Base-by-base conservation (phyloP, 2,113 vertebrate species). In the Gopherus evgoodei region DNA sequence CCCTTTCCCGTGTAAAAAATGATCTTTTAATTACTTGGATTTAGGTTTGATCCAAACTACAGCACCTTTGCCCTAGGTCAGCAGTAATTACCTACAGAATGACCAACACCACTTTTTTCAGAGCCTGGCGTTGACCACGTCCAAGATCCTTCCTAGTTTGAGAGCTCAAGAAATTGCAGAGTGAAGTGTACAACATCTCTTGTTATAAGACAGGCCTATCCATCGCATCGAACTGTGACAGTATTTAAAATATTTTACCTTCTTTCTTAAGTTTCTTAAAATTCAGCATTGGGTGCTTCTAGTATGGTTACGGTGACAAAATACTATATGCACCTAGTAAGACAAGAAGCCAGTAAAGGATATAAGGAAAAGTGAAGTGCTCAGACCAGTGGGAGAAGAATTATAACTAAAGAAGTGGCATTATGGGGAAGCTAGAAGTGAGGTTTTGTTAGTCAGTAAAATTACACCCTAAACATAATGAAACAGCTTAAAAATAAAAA, bases 1-100 rank as follows among this genome's bases (percentile, higher is more conserved):
- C 94, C 59, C 75, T 94, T 97, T 95, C 95, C 96, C 35, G 3
- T 44, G 53, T 35, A 91, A n/a, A 90, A 62, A 54, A 42, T 83
- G 38, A 5, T 13, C 78, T 91, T 95, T 87, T 56, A n/a, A 49
- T 81, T 83, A 4, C 25, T 78, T 78, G 11, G 42, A 47, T 27
- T 44, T 78, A 27, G 13, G 24, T 47, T 78, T 47, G 12, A 47
- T 47, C 25, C 42, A 27, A 47, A 44, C 12, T 27, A 29, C 25
- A 78, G 75, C 24, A 47, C 75, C 5, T 78, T 47, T 47, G 11
- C 44, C 25, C 13, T 12, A 47, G 38, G 11, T 38, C 38, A 76
- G 38, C n/a, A 13, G n/a, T 25, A 44, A 6, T 25, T 78, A 78
- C 24, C 75, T 47, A 78, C 24, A 78, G 75, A 78, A 47, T 78